A percentile compares a stretch with the other conserved stretches of the same genome.
phyloP scores from a whole-genome alignment of 2,797 vertebrate genomes.

The Lacerta viridis region DNA sequence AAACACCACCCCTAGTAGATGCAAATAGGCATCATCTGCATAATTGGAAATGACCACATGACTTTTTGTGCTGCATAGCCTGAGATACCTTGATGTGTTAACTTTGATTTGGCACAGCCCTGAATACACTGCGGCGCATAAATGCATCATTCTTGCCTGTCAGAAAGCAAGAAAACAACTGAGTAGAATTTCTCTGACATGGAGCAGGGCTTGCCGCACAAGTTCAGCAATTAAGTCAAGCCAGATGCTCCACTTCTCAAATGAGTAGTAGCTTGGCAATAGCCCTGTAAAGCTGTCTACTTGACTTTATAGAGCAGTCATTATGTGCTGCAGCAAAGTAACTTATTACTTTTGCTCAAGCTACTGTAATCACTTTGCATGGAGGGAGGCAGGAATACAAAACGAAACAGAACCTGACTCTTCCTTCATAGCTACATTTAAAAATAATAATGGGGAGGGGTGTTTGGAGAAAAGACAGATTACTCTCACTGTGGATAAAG shows the following conservation, averaged over 20 bases:
- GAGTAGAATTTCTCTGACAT: conserved; percentile 56
- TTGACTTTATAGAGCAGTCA: conserved; percentile 70
- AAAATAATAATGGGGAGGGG: neutral
- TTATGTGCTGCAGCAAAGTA: conserved; percentile 48
- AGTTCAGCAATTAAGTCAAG: conserved; percentile 70
- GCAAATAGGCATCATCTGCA: neutral
- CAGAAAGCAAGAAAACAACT: conserved; percentile 31
- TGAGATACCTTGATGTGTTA: neutral
- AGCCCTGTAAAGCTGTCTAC: conserved; percentile 59
- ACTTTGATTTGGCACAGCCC: neutral
- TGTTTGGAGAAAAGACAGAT: neutral
- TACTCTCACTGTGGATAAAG: neutral
- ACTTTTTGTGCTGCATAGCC: neutral
- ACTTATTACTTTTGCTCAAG: conserved; percentile 55
- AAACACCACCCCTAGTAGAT: neutral
- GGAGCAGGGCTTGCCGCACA: conserved; percentile 57
- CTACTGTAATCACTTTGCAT: conserved; percentile 42
- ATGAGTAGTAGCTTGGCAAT: conserved; percentile 51
- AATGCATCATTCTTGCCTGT: conserved; percentile 27
- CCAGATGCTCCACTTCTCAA: conserved; percentile 60
- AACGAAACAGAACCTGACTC: conserved; percentile 29
- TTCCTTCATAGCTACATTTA: neutral
- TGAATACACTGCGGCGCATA: neutral
- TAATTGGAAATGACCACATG: neutral
- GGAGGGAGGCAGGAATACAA: neutral